Conservation (phyloP, 2,888 invertebrate species). For the Aelia acuminata region DNA sequence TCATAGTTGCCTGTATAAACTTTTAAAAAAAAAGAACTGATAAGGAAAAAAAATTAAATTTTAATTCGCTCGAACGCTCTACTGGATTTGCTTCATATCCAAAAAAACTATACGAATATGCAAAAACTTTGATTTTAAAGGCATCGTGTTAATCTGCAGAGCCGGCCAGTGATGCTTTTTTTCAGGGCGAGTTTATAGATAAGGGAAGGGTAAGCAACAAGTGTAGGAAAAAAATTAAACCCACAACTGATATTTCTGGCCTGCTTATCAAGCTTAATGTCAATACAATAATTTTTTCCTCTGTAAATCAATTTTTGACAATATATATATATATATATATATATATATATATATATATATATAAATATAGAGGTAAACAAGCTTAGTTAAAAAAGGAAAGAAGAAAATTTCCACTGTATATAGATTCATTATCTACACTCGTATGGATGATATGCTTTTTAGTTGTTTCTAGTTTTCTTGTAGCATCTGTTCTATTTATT, state of each 20-base stretch:
- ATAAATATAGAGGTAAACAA: neutral
- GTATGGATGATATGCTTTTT: too few species aligned
- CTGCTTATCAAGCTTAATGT: neutral
- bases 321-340: too few species aligned
- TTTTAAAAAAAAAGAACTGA: too few species aligned
- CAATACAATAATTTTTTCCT: neutral
- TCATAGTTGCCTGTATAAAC: too few species aligned
- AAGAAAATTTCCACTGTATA: neutral
- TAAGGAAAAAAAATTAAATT: neutral
- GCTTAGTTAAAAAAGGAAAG: neutral
- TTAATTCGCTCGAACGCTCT: neutral
- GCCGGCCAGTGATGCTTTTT: neutral
- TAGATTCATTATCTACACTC: neutral
- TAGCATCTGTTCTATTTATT: too few species aligned
- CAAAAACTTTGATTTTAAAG: neutral
- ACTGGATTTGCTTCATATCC: neutral
- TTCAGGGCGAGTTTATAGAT: neutral
- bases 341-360: neutral
- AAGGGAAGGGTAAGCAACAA: neutral
- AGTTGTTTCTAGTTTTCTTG: too few species aligned
- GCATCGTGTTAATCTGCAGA: neutral
- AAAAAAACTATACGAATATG: neutral
- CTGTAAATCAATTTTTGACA: neutral
- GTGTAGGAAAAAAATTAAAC: neutral
- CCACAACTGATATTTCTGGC: neutral